Base-by-base conservation (phyloP, 2,888 invertebrate genomes). In the Athalia rosae region DNA sequence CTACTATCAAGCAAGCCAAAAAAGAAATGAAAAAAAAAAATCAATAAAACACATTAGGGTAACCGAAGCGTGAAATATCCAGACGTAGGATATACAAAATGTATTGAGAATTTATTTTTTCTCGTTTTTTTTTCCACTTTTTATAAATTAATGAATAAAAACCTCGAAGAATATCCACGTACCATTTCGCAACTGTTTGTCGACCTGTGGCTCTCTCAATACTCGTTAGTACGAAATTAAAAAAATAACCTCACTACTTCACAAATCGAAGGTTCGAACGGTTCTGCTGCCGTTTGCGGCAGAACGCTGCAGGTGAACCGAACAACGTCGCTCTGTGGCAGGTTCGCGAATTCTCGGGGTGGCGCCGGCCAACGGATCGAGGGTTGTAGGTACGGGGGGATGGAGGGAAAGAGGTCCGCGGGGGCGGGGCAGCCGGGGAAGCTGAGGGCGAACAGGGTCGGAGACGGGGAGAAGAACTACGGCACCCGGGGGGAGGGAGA, bases 281-380 rank as follows among this genome's bases (percentile, higher is more conserved):
- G 50, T 74, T 74, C 59, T 74, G 28, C 28, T 28, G 74, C 74
- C 61, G 74, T 74, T 74, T 74, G 74, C 74, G 74, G 74, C 74
- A 74, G 61, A 74, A 74, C 74, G 74, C 50, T 74, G 74, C 74
- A 74, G 74, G 74, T 74, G 74, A 74, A 74, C 59, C 74, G 61
- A 74, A 58, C 74, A 74, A 74, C 74, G 74, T 74, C 74, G 74
- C 74, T 74, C 74, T 62, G 74, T 74, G 74, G 74, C 74, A 74
- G 74, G 74, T 74, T 74, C 74, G 74, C 74, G 61, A 74, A 74
- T 74, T 74, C 74, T 74, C 74, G 74, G 74, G 74, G 74, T 74
- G 74, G 74, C 74, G 74, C 74, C 74, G 74, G 74, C 74, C 62
- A 74, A 74, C 74, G 74, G 74, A 47, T 74, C 74, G 61, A 62